Base-by-base conservation (phyloP, 2,888 invertebrate species). In the Callimorpha dominula region DNA sequence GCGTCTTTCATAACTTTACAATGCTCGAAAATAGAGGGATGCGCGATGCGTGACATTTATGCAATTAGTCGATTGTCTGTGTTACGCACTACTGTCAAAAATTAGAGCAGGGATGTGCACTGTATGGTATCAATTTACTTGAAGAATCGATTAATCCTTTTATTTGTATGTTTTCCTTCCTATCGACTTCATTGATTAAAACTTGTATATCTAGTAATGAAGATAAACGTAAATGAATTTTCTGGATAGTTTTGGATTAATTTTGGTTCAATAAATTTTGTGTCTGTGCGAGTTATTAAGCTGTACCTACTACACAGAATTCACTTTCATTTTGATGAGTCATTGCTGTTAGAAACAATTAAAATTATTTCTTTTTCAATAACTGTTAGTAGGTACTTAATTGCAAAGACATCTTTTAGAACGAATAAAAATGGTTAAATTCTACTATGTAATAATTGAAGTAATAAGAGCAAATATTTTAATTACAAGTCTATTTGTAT, bases 1-100 rank as follows among this genome's bases (percentile, higher is more conserved):
- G 83, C 73, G 75, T 86, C 69, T 86, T 84, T 77, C 81, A 82
- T 85, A 86, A 79, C 71, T 6, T 63, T 71, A 74, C 65, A 57
- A 60, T 20, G 42, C 49, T 57, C 1, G 42, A 65, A 69, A 66
- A 69, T 76, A 65, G 72, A 60, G 69, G 65, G 66, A 72, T 62
- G 64, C 71, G 43, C 65, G 49, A 12, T 78, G 81, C 83, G 71
- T 80, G 76, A 75, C 74, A 71, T 80, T 50, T 79, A 70, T 76
- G 73, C 81, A 72, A 82, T 73, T 74, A 74, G 68, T 72, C 73
- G 60, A 81, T 78, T 75, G 75, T 73, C 75, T 62, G 66, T 77
- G 79, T 78, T 79, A 80, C 73, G 73, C 67, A 78, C 68, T 78
- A 75, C 46, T 80, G 79, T 68, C 75, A 68, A 75, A 72, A 66